Evolutionary conservation across 2,888 invertebrate genomes (phyloP), one percentile per base, ranked within the genome.

Genomic region (Lasioglossum marginatum): DNA sequence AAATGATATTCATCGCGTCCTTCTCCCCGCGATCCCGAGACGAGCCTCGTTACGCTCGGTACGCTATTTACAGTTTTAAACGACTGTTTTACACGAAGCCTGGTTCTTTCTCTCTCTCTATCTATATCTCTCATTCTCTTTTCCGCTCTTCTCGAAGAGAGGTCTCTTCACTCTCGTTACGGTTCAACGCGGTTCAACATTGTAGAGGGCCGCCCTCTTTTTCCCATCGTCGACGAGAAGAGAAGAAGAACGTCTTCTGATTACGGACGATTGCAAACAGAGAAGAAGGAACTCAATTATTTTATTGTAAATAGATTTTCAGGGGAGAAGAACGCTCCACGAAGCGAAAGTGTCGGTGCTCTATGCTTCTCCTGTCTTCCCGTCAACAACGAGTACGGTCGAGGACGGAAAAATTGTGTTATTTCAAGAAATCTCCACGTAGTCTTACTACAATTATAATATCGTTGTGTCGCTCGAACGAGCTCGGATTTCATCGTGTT

Each of bases 1-100:
- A 73, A 76, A 77, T 52, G 68, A 81, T 85, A 81, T 81, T 85
- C 77, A 57, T 83, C 71, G 60, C 60, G 78, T 57, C 23, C 31
- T 74, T 71, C 40, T 78, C 52, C 37, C 31, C 45, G 19, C 52
- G 66, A 48, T 66, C 23, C 45, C 45, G 34, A n/a, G 66, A 75
- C 71, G 72, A 79, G 80, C 52, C 70, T 63, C 77, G 68, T 85
- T 74, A 80, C 60, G 72, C 70, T 63, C 77, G 68, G 80, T 74
- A 80, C 60, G 72, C 40, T 76, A 48, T 79, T 79, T 77, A 73
- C 75, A 23, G 37, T 40, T 74, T 80, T 37, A 48, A 85, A 52
- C 80, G 75, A 52, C 43, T 75, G 84, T 66, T 79, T 71, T 75
- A n/a, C 78, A 60, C 68, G 73, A 31, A 37, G 6, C 52, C n/a